phyloP scores from a whole-genome alignment of 2,113 vertebrate species.

The Cryptomyrus ogoouensis region DNA sequence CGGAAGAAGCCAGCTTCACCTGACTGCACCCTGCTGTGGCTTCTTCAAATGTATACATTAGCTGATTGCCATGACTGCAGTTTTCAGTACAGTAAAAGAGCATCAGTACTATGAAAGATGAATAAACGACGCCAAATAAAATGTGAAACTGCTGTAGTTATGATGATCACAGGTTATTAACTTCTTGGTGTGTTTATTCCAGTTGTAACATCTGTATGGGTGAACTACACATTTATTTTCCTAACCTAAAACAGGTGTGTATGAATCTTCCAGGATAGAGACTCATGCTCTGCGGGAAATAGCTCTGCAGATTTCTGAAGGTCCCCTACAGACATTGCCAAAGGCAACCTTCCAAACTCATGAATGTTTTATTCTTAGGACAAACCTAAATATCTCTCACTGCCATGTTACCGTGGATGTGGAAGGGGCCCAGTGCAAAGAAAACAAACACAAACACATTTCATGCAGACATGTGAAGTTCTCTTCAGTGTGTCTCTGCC shows the following conservation, averaged over 20 bases:
- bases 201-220: not conserved
- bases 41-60: not conserved
- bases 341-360: not conserved
- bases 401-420: not conserved
- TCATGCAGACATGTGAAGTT: not conserved
- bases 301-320: not conserved
- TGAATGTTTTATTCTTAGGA: not conserved
- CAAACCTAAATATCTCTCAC: not conserved
- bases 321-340: not conserved
- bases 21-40: not conserved
- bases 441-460: not conserved
- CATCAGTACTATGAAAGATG: not conserved
- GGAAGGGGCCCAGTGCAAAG: not conserved
- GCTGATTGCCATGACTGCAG: not conserved
- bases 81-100: not conserved
- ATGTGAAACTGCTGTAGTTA: not conserved
- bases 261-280: not conserved
- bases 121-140: not conserved
- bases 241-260: not conserved
- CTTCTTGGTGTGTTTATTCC: not conserved
- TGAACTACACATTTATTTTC: not conserved
- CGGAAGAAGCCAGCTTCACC: not conserved
- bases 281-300: not conserved
- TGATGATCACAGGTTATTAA: not conserved
- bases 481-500: not conserved